Conservation (phyloP, 92 coral and sea anemone genomes). For the Epizoanthus rinbou region DNA sequence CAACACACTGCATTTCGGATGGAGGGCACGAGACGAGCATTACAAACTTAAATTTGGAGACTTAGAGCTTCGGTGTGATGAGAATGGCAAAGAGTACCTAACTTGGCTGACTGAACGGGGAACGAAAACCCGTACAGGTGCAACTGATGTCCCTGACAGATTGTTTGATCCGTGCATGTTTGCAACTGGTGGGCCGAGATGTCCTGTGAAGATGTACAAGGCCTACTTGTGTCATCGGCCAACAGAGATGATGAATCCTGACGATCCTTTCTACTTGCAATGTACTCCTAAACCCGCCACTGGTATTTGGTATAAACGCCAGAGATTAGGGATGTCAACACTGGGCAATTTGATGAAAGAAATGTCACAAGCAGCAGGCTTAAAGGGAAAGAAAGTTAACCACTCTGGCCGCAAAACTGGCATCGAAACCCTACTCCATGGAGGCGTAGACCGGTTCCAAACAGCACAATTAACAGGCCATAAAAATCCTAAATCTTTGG, state of each 20-base stretch:
- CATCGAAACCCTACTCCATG: background rate
- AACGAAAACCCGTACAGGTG: conserved; percentile 54
- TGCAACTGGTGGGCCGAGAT: background rate
- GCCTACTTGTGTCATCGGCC: conserved; percentile 7
- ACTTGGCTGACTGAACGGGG: conserved; percentile 21
- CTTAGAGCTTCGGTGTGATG: background rate
- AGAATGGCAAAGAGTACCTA: too few relatives aligned
- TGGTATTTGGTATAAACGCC: conserved; percentile 9
- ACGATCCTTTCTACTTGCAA: background rate
- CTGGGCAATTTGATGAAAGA: background rate
- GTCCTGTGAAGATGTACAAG: conserved; percentile 31
- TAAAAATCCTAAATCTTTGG: background rate
- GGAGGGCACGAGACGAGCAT: background rate
- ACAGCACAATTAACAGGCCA: conserved; percentile 4
- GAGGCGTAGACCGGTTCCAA: background rate
- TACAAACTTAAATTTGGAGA: conserved; percentile 39
- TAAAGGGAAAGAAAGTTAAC: background rate
- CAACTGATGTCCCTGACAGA: conserved; percentile 43
- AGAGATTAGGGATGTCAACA: background rate
- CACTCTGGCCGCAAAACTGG: background rate
- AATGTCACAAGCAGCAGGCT: background rate
- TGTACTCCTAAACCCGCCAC: background rate
- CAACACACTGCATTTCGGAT: conserved; percentile 1
- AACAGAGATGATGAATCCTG: background rate
- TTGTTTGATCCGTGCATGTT: conserved; percentile 40